A percentile compares a stretch with the other conserved stretches of the same genome.
phyloP scores from a whole-genome alignment of 2,113 vertebrate species.

The Solea senegalensis region DNA sequence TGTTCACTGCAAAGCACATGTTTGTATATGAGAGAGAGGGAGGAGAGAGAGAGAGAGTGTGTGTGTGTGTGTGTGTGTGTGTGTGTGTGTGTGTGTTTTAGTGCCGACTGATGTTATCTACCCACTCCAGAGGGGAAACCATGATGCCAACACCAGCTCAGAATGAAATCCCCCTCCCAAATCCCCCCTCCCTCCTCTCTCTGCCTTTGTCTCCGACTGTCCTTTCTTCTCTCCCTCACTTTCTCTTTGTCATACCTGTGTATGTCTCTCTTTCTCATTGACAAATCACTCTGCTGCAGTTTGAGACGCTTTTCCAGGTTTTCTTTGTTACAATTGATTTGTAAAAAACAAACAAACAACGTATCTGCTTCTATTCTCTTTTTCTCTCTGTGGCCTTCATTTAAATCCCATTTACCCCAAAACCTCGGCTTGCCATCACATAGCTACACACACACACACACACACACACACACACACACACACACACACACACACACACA shows the following conservation, averaged over 20 bases:
- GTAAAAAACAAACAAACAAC: slow-evolving; percentile 14
- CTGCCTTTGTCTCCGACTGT: slow-evolving; percentile 60
- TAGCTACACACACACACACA: slow-evolving; percentile 23
- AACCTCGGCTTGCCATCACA: slow-evolving; percentile 50
- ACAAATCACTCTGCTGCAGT: slow-evolving; percentile 10
- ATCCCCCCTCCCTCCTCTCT: slow-evolving; percentile 25
- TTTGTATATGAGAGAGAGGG: not conserved
- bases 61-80: slow-evolving; percentile 16
- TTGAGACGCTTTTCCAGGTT: slow-evolving; percentile 16
- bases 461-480: slow-evolving; percentile 23
- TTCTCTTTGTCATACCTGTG: slow-evolving; percentile 31
- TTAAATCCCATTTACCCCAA: slow-evolving; percentile 54
- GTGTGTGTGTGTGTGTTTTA: slow-evolving; percentile 27
- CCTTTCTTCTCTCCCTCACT: slow-evolving; percentile 30
- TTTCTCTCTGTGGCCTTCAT: slow-evolving; percentile 38
- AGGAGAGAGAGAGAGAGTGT: no score
- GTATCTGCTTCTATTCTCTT: not conserved
- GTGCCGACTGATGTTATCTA: slow-evolving; percentile 58
- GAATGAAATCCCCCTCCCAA: slow-evolving; percentile 25
- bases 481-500: slow-evolving; percentile 25
- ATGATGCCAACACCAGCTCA: slow-evolving; percentile 51
- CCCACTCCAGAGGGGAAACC: slow-evolving; percentile 50
- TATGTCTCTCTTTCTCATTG: not conserved
- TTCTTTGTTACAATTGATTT: slow-evolving; percentile 1
- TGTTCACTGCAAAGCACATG: slow-evolving; percentile 15